phyloP scores from a whole-genome alignment of 2,888 invertebrate species.

The Stegana nigrithorax region DNA sequence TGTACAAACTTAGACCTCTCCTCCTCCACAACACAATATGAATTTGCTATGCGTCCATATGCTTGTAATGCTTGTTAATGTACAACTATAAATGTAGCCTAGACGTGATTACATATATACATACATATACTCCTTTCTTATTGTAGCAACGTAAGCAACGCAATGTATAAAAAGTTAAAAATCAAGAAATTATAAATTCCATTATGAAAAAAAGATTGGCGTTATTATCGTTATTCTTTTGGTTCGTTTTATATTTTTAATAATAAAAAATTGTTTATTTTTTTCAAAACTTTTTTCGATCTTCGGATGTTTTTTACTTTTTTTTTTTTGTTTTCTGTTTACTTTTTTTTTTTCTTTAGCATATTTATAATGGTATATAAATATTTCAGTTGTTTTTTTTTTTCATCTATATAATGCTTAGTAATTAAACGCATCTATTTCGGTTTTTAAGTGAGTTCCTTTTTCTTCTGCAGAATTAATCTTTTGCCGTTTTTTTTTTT shows the following conservation, averaged over 20 bases:
- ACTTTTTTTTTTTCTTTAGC: conserved; percentile 32
- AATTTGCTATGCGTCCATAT: conserved; percentile 12
- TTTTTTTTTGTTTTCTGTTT: neutral
- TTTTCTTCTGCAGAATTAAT: no score
- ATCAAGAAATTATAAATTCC: no score
- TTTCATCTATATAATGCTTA: conserved; percentile 49
- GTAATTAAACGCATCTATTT: conserved; percentile 43
- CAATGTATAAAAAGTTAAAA: no score
- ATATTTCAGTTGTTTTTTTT: conserved; percentile 50
- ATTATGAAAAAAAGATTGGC: no score
- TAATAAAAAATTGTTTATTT: conserved; percentile 54
- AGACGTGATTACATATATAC: no score
- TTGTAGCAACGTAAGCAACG: no score
- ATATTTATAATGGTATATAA: conserved; percentile 48
- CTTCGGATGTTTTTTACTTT: conserved; percentile 15
- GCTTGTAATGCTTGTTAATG: neutral
- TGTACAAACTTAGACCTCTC: no score
- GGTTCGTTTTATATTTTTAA: conserved; percentile 42
- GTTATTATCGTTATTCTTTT: conserved; percentile 3
- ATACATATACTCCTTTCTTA: no score
- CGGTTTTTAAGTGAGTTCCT: no score
- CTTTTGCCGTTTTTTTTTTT: conserved; percentile 24
- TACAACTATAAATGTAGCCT: neutral
- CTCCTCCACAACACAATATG: no score
- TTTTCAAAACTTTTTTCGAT: conserved; percentile 11